Percentiles rank a stretch among this genome's conserved stretches.
Evolutionary conservation across 1,140 invertebrate genomes (phyloP).

Genomic region (Cardiocondyla obscurior): DNA sequence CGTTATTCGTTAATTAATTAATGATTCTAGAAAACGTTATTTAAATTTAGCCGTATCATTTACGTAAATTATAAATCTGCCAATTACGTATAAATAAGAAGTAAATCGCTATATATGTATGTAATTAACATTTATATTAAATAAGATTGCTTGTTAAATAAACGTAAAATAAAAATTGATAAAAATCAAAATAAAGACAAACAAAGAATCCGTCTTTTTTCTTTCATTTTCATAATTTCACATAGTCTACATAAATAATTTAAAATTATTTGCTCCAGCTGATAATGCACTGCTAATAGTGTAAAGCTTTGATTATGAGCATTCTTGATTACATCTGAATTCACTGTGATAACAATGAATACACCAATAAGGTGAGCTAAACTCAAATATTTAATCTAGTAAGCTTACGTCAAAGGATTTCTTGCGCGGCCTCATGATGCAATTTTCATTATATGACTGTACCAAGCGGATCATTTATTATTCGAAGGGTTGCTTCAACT

Average conservation of each 20-base stretch:
- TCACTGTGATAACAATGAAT: slow-evolving; percentile 11
- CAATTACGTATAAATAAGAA: not conserved
- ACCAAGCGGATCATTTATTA: slow-evolving; percentile 55
- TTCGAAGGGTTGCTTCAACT: slow-evolving; percentile 30
- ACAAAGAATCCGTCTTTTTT: not conserved
- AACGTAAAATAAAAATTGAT: not conserved
- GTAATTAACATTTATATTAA: not conserved
- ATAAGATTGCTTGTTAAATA: not conserved
- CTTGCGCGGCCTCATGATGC: slow-evolving; percentile 51
- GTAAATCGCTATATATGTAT: not conserved
- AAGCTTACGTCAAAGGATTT: slow-evolving; percentile 59
- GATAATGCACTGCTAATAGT: not conserved
- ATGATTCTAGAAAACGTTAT: slow-evolving; percentile 7
- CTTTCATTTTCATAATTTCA: not conserved
- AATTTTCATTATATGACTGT: slow-evolving; percentile 50
- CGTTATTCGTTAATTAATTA: slow-evolving; percentile 34
- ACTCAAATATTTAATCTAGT: slow-evolving; percentile 55
- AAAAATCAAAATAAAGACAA: not conserved
- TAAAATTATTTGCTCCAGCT: not conserved
- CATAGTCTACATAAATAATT: not conserved
- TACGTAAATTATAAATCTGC: not conserved
- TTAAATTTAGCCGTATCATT: not conserved
- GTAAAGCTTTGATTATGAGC: slow-evolving; percentile 1
- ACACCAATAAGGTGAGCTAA: slow-evolving; percentile 48
- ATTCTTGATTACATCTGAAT: not conserved